A percentile compares a stretch with the other conserved stretches of the same genome.
Evolutionary conservation across 2,797 vertebrate genomes (phyloP).

Genomic region (Microctenopoma lineatum): DNA sequence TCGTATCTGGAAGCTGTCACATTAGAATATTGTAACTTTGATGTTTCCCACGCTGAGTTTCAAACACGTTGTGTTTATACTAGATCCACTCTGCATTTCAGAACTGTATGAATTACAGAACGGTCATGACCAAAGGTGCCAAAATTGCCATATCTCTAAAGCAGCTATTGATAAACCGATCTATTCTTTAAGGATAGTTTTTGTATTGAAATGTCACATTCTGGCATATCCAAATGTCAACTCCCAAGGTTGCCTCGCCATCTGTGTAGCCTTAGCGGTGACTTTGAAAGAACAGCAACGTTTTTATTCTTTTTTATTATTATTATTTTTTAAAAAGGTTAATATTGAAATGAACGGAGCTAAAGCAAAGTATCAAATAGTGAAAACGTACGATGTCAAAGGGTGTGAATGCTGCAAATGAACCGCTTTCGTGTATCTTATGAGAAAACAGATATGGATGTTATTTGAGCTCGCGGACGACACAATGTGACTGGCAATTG

Average conservation of each 20-base stretch:
- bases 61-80: constrained; percentile 33
- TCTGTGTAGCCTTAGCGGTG: constrained; percentile 65
- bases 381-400: constrained; percentile 42
- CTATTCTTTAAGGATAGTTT: constrained; percentile 76
- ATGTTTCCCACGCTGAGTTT: constrained; percentile 39
- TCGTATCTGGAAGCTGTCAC: constrained; percentile 41
- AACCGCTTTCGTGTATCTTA: constrained; percentile 45
- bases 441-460: constrained; percentile 75
- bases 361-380: constrained; percentile 46
- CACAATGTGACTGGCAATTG: constrained; percentile 74
- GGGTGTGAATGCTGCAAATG: constrained; percentile 49
- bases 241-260: constrained; percentile 77
- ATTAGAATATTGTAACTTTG: constrained; percentile 26
- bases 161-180: constrained; percentile 73
- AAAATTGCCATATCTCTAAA: constrained; percentile 62
- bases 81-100: constrained; percentile 27
- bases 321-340: constrained; percentile 12
- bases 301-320: constrained; percentile 1
- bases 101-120: constrained; percentile 47
- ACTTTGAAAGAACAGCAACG: constrained; percentile 70
- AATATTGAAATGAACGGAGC: constrained; percentile 41
- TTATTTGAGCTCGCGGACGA: constrained; percentile 59
- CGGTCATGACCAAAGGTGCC: constrained; percentile 49
- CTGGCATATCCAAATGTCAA: constrained; percentile 85
- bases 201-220: constrained; percentile 80